Evolutionary conservation across 2,113 vertebrate species (phyloP), one percentile per base, ranked within the genome.

Genomic region (Anas platyrhynchos): DNA sequence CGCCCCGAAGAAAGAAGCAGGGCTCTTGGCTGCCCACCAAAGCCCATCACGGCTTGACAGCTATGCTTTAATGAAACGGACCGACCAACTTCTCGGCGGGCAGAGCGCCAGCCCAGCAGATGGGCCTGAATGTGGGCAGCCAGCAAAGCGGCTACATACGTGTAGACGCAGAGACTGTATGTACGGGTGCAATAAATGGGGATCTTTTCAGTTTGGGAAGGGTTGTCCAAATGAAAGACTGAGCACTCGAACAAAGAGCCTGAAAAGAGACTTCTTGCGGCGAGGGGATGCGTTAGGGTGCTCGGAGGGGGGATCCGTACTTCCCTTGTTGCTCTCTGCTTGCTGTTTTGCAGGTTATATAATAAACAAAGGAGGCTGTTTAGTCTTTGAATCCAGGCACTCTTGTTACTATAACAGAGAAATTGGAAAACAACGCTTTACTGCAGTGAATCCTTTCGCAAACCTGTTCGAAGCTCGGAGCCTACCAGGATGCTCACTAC

Each of bases 51-150:
- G 11, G 82, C 93, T 78, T 95, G 96, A 96, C 96, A 96, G 95
- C 91, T 82, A 59, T 1, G 23, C 88, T 86, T 86, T 88, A 95
- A 86, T 48, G 83, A 86, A 97, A 94, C 4, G 91, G 96, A 71
- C 96, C 56, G 11, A 83, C 91, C 92, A 65, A 83, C 85, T 87
- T 96, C 89, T 93, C 32, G 6, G 72, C 65, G 91, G 98, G 97
- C 96, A 83, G n/a, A 6, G 54, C 21, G 97, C 98, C 97, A 98
- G 93, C 89, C 34, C 46, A 90, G 75, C 98, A 98, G 97, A 98
- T 98, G 97, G 97, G 72, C 93, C 72, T 86, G 67, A 83, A 43
- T 91, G 95, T 93, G 94, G 95, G 92, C 91, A 92, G 86, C 94
- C 94, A 90, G 92, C 65, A 66, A 63, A 90, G 88, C 89, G 44